These are phyloP conservation scores for Pristionchus entomophagus DNA, from an alignment of 2,888 invertebrate genomes.

Conservation along the genomic window DNA sequence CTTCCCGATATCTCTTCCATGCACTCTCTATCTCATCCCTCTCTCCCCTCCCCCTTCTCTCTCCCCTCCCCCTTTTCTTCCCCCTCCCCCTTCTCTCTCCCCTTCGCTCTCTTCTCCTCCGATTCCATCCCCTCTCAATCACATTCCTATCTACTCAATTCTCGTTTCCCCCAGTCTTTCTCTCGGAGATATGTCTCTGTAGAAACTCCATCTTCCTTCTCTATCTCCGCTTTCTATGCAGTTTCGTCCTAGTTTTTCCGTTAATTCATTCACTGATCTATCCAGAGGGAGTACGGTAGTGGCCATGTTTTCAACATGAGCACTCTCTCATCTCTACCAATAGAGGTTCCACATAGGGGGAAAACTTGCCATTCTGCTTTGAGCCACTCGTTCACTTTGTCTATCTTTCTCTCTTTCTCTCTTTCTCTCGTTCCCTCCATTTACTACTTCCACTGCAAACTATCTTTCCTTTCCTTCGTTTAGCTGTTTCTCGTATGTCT, in stretches of 20 bases:
- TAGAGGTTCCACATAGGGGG: constrained; percentile 38
- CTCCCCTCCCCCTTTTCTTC: neutral
- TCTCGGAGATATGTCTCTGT: neutral
- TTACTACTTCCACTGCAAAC: neutral
- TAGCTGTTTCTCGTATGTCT: neutral
- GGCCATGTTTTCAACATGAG: constrained; percentile 5
- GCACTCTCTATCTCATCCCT: constrained; percentile 25
- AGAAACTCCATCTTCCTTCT: neutral
- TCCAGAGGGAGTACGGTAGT: neutral
- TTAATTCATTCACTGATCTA: neutral
- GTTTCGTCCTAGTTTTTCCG: constrained; percentile 21
- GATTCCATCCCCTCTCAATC: neutral
- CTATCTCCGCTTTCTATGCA: neutral
- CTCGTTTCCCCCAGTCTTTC: constrained; percentile 16
- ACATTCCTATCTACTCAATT: constrained; percentile 19
- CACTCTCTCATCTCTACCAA: neutral
- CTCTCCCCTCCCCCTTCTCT: neutral
- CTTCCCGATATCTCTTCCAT: neutral
- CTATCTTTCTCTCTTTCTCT: neutral
- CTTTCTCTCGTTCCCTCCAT: constrained; percentile 1
- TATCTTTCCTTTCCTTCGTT: neutral
- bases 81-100: neutral
- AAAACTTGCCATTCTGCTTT: constrained; percentile 42
- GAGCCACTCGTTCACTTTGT: neutral
- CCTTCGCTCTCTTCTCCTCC: no score